phyloP scores from a whole-genome alignment of 2,113 vertebrate species.

The Apaloderma vittatum region DNA sequence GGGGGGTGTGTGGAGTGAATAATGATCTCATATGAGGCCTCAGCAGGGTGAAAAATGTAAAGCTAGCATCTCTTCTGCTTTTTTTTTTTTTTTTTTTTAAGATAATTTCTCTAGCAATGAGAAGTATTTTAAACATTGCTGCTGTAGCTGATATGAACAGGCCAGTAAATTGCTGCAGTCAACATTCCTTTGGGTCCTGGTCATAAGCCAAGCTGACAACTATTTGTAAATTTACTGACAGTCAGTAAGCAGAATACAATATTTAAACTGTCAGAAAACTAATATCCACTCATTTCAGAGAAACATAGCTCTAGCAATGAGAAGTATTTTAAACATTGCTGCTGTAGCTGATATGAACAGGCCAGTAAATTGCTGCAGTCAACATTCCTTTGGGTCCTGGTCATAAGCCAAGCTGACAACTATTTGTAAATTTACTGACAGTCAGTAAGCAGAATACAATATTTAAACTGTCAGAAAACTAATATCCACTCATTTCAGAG shows the following conservation, averaged over 20 bases:
- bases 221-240: constrained; percentile 72
- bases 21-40: constrained; percentile 59
- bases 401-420: constrained; percentile 67
- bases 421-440: constrained; percentile 72
- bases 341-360: constrained; percentile 60
- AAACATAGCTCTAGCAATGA: background rate
- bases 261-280: constrained; percentile 70
- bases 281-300: background rate
- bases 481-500: background rate
- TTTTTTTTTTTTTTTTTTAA: background rate
- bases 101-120: constrained; percentile 54
- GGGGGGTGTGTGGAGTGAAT: constrained; percentile 39
- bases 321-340: constrained; percentile 44
- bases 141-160: constrained; percentile 60
- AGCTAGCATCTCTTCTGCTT: constrained; percentile 29
- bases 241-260: constrained; percentile 46
- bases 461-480: constrained; percentile 70
- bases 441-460: constrained; percentile 46
- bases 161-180: constrained; percentile 53
- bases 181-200: constrained; percentile 64
- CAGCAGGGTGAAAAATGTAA: constrained; percentile 58
- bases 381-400: constrained; percentile 64
- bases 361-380: constrained; percentile 53
- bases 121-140: constrained; percentile 44
- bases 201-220: constrained; percentile 67